phyloP scores from a whole-genome alignment of 2,888 invertebrate genomes.

The Plagiodera versicolora region DNA sequence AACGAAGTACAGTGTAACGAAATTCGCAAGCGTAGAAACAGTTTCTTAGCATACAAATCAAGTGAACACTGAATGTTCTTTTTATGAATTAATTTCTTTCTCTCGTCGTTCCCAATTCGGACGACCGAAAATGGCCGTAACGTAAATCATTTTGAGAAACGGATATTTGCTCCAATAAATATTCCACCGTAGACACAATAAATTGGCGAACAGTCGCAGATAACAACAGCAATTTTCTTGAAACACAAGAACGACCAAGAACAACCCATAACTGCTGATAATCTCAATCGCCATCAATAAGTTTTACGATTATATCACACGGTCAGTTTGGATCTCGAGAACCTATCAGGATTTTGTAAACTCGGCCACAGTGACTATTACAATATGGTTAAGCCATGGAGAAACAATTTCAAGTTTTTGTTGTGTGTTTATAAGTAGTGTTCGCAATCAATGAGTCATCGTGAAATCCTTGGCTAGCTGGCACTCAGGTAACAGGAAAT shows the following conservation, averaged over 20 bases:
- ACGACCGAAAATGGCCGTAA: constrained; percentile 9
- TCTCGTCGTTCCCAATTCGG: neutral
- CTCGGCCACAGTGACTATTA: neutral
- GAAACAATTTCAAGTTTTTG: too few relatives aligned
- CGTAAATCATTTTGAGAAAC: constrained; percentile 21
- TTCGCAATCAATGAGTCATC: too few relatives aligned
- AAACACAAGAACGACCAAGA: constrained; percentile 51
- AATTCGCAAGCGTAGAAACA: too few relatives aligned
- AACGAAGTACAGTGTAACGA: too few relatives aligned
- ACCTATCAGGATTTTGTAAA: constrained; percentile 11
- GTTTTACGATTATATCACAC: constrained; percentile 52
- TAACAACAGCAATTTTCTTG: constrained; percentile 48
- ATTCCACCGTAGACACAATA: constrained; percentile 28
- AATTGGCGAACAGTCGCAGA: constrained; percentile 37
- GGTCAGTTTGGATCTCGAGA: constrained; percentile 44
- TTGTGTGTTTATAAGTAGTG: too few relatives aligned
- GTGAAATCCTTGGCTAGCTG: too few relatives aligned
- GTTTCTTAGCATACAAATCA: too few relatives aligned
- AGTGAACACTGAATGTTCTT: too few relatives aligned
- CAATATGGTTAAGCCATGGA: too few relatives aligned
- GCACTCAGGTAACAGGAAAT: too few relatives aligned
- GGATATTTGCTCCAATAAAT: constrained; percentile 19
- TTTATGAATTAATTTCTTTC: constrained; percentile 13
- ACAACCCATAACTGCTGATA: constrained; percentile 53
- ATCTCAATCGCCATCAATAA: constrained; percentile 53